Evolutionary conservation across 2,888 invertebrate species (phyloP).

Genomic region (Oxyteleia sp.): DNA sequence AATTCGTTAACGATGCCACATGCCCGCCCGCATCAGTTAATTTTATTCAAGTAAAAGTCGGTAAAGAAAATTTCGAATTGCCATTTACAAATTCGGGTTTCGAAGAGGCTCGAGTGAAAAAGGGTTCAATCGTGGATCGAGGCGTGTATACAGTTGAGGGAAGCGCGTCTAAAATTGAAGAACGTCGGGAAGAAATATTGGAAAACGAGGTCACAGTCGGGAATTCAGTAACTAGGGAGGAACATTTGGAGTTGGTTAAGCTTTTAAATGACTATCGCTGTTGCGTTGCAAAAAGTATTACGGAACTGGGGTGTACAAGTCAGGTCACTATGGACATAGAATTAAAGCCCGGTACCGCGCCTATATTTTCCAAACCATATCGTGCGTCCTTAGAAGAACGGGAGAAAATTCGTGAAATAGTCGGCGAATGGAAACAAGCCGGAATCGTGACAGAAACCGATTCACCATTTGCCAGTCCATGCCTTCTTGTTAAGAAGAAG

Average conservation of each 20-base stretch:
- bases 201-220: neutral
- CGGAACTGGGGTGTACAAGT: constrained; percentile 47
- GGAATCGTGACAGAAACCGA: constrained; percentile 74
- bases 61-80: neutral
- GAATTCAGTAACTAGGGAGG: neutral
- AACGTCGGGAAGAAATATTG: neutral
- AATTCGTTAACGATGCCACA: neutral
- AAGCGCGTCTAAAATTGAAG: neutral
- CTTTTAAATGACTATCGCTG: constrained; percentile 30
- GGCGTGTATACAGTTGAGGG: neutral
- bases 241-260: constrained; percentile 1
- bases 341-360: neutral
- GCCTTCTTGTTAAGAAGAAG: constrained; percentile 66
- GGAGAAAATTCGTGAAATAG: neutral
- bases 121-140: neutral
- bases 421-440: constrained; percentile 12
- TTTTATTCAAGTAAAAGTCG: neutral
- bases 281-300: constrained; percentile 45
- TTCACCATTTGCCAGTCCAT: constrained; percentile 74
- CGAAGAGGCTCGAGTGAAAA: neutral
- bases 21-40: neutral
- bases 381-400: constrained; percentile 8
- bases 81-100: neutral
- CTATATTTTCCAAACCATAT: constrained; percentile 15
- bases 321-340: constrained; percentile 65